These are phyloP conservation scores for Moxostoma hubbsi DNA, from an alignment of 2,797 vertebrate genomes.

Conservation along the genomic window DNA sequence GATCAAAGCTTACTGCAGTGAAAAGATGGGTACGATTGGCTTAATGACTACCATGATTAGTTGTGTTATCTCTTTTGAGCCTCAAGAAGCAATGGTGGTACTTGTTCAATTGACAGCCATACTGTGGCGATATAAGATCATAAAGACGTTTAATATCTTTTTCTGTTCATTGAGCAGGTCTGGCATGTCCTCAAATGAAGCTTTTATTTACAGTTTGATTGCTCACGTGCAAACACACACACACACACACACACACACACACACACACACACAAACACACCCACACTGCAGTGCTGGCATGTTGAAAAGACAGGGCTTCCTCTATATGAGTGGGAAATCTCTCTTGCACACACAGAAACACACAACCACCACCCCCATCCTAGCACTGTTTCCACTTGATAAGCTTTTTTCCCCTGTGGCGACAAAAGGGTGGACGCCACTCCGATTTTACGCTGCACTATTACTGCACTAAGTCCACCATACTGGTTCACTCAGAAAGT, in stretches of 20 bases:
- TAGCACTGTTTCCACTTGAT: slow-evolving; percentile 58
- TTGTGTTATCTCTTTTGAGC: slow-evolving; percentile 29
- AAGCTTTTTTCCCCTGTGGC: slow-evolving; percentile 52
- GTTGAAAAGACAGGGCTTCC: slow-evolving; percentile 45
- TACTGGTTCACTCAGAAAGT: not conserved
- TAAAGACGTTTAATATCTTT: slow-evolving; percentile 18
- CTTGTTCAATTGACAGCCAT: not conserved
- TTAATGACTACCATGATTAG: slow-evolving; percentile 1
- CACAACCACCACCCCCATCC: slow-evolving; percentile 30
- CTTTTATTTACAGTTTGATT: too few relatives aligned
- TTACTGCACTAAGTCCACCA: slow-evolving; percentile 21
- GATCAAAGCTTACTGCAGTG: not conserved
- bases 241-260: slow-evolving; percentile 9
- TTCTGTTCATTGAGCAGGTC: slow-evolving; percentile 21
- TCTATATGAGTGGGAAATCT: slow-evolving; percentile 51
- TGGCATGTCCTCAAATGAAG: not conserved
- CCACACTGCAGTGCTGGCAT: slow-evolving; percentile 33
- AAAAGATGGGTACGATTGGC: slow-evolving; percentile 4
- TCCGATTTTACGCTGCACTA: slow-evolving; percentile 41
- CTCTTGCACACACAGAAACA: slow-evolving; percentile 1
- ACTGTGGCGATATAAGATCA: slow-evolving; percentile 7
- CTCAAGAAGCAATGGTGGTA: not conserved
- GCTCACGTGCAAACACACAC: too few relatives aligned
- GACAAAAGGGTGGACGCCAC: slow-evolving; percentile 29
- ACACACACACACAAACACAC: slow-evolving; percentile 38